Conservation (phyloP, 2,797 vertebrate species). For the Adelosebastes latens region DNA sequence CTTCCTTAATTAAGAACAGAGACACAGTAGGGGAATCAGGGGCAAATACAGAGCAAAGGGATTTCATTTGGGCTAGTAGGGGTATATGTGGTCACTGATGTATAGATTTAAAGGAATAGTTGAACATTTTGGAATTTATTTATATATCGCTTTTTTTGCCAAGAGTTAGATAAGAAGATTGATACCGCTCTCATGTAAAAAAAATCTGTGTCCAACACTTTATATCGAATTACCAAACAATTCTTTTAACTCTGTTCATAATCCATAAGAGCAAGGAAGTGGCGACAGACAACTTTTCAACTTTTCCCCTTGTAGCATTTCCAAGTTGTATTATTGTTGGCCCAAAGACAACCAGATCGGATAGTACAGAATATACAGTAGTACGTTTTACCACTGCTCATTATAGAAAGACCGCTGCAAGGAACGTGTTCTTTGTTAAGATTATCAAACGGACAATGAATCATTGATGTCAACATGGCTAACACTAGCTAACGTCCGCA, state of each 20-base stretch:
- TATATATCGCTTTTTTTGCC: not conserved
- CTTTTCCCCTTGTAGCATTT: no score
- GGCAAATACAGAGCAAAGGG: not conserved
- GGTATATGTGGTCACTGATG: not conserved
- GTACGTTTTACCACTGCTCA: not conserved
- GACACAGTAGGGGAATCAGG: not conserved
- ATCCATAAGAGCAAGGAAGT: no score
- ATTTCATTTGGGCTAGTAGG: not conserved
- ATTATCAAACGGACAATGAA: not conserved
- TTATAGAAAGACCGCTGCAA: rapidly evolving
- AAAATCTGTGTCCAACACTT: not conserved
- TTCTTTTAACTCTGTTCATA: not conserved
- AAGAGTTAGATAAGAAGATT: not conserved
- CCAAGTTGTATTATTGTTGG: not conserved
- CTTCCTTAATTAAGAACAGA: not conserved
- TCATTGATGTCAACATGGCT: not conserved
- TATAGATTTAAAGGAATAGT: not conserved
- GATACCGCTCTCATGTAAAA: no score
- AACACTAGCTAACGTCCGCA: not conserved
- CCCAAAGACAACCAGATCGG: not conserved
- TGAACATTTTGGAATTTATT: not conserved
- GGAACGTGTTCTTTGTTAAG: not conserved
- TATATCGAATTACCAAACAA: not conserved
- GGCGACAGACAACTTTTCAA: no score
- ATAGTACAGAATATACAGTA: no score